phyloP scores from a whole-genome alignment of 2,888 invertebrate species.

The Xestia ashworthii region DNA sequence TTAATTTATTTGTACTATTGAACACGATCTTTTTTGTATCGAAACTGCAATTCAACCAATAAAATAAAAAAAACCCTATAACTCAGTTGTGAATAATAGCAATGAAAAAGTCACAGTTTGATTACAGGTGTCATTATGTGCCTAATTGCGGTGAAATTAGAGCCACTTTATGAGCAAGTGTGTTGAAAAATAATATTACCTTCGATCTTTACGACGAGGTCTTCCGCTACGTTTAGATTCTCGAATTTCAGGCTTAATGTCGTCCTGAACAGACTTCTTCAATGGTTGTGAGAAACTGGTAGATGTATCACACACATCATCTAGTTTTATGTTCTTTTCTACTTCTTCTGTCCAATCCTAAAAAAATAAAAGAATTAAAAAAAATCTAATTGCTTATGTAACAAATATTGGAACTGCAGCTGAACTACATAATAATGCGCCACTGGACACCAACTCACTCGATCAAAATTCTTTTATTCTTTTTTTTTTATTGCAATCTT shows the following conservation, averaged over 20 bases:
- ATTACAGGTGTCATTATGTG: too few species aligned
- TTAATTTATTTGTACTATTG: too few species aligned
- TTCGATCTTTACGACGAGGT: slow-evolving; percentile 83
- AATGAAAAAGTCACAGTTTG: too few species aligned
- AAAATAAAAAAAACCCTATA: too few species aligned
- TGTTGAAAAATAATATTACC: slow-evolving; percentile 75
- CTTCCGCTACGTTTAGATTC: slow-evolving; percentile 83
- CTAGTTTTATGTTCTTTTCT: slow-evolving; percentile 87
- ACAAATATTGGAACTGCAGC: not conserved
- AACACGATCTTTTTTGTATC: too few species aligned
- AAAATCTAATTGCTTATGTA: not conserved
- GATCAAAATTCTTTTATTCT: too few species aligned
- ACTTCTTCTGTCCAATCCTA: slow-evolving; percentile 90
- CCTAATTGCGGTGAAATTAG: too few species aligned
- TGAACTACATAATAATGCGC: not conserved
- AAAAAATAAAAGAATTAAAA: not conserved
- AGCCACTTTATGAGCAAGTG: too few species aligned
- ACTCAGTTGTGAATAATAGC: too few species aligned
- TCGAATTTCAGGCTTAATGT: slow-evolving; percentile 79
- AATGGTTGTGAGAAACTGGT: slow-evolving; percentile 81
- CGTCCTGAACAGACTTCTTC: slow-evolving; percentile 76
- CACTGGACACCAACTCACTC: not conserved
- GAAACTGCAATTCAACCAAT: too few species aligned
- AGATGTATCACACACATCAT: slow-evolving; percentile 83
- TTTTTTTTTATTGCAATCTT: too few species aligned